Base-by-base conservation (phyloP, 2,113 vertebrate species). In the Urocolius indicus region DNA sequence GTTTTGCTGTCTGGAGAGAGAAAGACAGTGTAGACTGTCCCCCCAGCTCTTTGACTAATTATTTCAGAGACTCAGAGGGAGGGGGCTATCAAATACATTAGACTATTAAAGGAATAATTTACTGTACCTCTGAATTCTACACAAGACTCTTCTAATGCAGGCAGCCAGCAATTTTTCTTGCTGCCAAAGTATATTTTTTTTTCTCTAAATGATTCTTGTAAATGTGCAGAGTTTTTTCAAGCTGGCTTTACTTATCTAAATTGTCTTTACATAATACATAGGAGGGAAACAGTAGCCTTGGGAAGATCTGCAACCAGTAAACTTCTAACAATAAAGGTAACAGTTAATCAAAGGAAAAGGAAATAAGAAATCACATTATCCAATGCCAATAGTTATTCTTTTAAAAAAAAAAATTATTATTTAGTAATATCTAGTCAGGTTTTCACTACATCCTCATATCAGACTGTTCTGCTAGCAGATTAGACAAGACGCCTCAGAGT, bases 41-140 rank as follows among this genome's bases (percentile, higher is more conserved):
- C 19, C 7, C 24, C 18, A 51, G 9, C 0, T 3, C 13, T 54
- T 7, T n/a, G 24, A 59, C 55, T 27, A 29, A 1, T 1, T 71
- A 54, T 24, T 34, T 79, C 16, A 38, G 6, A 59, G 29, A 43
- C 0, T 24, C 8, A 1, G 15, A 19, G 4, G 16, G 36, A 27
- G 13, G 19, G 7, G 10, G 22, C 38, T 5, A 13, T 49, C 29
- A 72, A 74, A 78, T 78, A 51, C 22, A 38, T 51, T n/a, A 66
- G 15, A 68, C 6, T 32, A 48, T 24, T 79, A 75, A 83, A 71
- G 38, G 45, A 94, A 45, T 74, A 72, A 69, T 79, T 82, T 36
- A 14, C 62, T 61, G 5, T 26, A 52, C 4, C 19, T 30, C 59
- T 63, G 30, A 85, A 75, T 4, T 29, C 10, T n/a, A 51, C 32